These are phyloP conservation scores for Montipora capricornis DNA, from an alignment of 64 coral and sea anemone species.

Conservation along the genomic window DNA sequence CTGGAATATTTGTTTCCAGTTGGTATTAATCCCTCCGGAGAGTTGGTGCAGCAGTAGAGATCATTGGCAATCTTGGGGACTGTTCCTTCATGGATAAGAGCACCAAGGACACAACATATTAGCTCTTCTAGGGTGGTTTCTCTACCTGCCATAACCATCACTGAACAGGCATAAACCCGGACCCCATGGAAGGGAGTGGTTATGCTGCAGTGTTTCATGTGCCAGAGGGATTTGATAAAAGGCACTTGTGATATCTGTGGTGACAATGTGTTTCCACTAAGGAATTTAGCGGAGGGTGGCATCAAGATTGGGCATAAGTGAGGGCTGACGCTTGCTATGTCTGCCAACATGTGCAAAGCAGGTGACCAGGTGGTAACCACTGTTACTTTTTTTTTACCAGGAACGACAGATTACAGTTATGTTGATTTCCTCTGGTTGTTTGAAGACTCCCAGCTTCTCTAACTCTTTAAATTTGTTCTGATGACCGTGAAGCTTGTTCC, in stretches of 20 bases:
- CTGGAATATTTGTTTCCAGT: neutral
- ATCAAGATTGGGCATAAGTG: neutral
- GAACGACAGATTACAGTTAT: neutral
- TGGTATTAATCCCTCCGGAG: neutral
- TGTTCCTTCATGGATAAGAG: neutral
- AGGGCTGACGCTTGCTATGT: slow-evolving; percentile 3
- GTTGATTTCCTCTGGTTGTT: neutral
- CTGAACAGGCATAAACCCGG: too few species aligned
- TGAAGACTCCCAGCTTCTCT: slow-evolving; percentile 23
- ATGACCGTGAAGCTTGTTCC: slow-evolving; percentile 31
- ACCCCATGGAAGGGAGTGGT: neutral
- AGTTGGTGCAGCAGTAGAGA: slow-evolving; percentile 26
- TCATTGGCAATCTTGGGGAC: neutral
- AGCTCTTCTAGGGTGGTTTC: too few species aligned
- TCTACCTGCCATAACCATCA: too few species aligned
- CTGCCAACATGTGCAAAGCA: slow-evolving; percentile 7
- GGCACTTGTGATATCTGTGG: slow-evolving; percentile 24
- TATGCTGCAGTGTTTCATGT: slow-evolving; percentile 24
- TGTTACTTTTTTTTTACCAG: neutral
- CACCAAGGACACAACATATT: slow-evolving; percentile 28
- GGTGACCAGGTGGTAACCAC: neutral
- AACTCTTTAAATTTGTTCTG: slow-evolving; percentile 61
- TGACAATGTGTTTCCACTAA: slow-evolving; percentile 8
- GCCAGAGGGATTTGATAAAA: slow-evolving; percentile 43
- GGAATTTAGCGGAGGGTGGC: too few species aligned